These are phyloP conservation scores for Vicugna pacos DNA, from an alignment of 2,113 vertebrate species.

Conservation along the genomic window DNA sequence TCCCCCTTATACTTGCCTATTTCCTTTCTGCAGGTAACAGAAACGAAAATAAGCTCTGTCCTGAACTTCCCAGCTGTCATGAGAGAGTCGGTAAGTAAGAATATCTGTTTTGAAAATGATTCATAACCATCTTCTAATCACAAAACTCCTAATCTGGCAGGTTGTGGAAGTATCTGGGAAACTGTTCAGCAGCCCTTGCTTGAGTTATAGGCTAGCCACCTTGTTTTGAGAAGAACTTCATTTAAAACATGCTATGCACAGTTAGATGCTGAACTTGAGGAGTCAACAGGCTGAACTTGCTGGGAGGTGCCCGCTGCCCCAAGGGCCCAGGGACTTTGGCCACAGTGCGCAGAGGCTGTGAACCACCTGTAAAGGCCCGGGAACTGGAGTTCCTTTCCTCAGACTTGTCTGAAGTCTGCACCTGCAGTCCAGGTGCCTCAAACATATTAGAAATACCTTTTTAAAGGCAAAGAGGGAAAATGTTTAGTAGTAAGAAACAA, in stretches of 20 bases:
- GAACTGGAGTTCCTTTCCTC: neutral
- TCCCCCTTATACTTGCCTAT: neutral
- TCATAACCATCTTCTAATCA: neutral
- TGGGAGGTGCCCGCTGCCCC: no score
- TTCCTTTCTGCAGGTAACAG: constrained; percentile 79
- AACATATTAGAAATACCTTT: neutral
- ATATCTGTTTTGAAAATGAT: neutral
- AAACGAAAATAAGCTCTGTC: constrained; percentile 86
- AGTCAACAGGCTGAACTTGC: neutral
- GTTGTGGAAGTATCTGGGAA: neutral
- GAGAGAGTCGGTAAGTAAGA: constrained; percentile 80
- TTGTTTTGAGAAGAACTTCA: neutral
- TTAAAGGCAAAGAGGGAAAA: neutral
- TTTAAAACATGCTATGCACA: neutral
- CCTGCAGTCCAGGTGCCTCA: neutral
- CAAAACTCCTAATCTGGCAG: neutral
- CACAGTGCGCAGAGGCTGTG: fast-evolving
- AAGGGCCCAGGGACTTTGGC: neutral
- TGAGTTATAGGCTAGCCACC: fast-evolving
- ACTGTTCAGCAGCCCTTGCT: neutral
- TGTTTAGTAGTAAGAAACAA: neutral
- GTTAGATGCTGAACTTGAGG: no score
- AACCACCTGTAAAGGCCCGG: neutral
- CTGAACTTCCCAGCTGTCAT: constrained; percentile 85
- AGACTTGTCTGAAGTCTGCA: neutral